Evolutionary conservation across 2,797 vertebrate species (phyloP).

Genomic region (Syngnathus rostellatus): DNA sequence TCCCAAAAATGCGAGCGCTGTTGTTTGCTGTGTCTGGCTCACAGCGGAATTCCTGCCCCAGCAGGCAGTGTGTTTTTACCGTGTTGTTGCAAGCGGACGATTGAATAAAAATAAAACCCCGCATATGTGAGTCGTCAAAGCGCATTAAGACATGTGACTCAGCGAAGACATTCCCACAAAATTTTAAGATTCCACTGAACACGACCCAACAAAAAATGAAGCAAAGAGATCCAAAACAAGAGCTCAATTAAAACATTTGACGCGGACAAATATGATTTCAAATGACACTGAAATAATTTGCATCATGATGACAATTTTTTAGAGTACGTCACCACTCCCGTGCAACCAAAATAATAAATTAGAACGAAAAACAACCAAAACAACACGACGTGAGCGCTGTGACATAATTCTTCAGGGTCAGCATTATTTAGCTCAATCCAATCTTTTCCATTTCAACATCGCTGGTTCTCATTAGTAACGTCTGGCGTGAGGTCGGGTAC

Average conservation of each 20-base stretch:
- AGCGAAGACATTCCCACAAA: no score
- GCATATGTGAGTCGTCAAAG: conserved; percentile 49
- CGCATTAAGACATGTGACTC: conserved; percentile 32
- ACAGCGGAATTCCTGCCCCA: conserved; percentile 57
- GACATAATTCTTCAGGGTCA: not conserved
- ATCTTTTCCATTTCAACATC: no score
- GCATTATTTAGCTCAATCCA: not conserved
- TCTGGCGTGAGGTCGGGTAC: no score
- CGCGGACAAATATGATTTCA: not conserved
- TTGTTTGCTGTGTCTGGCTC: conserved; percentile 58
- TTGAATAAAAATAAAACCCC: conserved; percentile 55
- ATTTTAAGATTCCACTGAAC: not conserved
- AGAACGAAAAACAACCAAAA: not conserved
- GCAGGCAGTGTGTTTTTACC: conserved; percentile 56
- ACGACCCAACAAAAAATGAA: not conserved
- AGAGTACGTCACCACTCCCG: not conserved
- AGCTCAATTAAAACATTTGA: not conserved
- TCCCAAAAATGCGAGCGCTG: conserved; percentile 25
- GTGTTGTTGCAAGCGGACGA: conserved; percentile 55
- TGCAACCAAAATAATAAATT: not conserved
- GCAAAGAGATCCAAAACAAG: not conserved
- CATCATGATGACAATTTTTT: not conserved
- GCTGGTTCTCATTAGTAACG: no score
- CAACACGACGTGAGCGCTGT: not conserved
- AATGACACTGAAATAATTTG: not conserved